phyloP scores from a whole-genome alignment of 2,888 invertebrate genomes.

The Panzeria rudis region DNA sequence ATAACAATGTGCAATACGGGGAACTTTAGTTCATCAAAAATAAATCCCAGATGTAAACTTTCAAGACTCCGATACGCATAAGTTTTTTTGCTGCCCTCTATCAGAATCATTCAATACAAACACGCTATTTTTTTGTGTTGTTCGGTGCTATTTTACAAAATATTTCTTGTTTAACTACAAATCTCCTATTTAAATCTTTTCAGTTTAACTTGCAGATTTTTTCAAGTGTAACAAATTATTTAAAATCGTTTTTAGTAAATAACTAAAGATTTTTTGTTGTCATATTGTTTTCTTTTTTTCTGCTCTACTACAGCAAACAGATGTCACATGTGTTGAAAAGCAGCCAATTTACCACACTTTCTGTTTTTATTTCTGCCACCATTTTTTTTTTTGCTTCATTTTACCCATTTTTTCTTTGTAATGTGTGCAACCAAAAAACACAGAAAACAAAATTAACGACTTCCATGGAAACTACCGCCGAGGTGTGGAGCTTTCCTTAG shows the following conservation, averaged over 20 bases:
- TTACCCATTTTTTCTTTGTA: slow-evolving; percentile 6
- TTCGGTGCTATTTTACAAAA: too few species aligned
- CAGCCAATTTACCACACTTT: slow-evolving; percentile 79
- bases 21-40: too few species aligned
- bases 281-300: slow-evolving; percentile 7
- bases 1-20: too few species aligned
- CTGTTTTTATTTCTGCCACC: slow-evolving; percentile 50
- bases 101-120: too few species aligned
- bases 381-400: slow-evolving; percentile 22
- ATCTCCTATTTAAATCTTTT: background rate
- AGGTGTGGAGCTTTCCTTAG: slow-evolving; percentile 32
- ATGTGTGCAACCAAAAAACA: slow-evolving; percentile 22
- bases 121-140: too few species aligned
- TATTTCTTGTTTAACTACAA: too few species aligned
- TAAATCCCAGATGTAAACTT: too few species aligned
- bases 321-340: slow-evolving; percentile 81
- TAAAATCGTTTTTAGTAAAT: slow-evolving; percentile 45
- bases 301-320: slow-evolving; percentile 75
- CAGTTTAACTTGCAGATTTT: background rate
- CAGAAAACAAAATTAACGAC: slow-evolving; percentile 40
- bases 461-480: slow-evolving; percentile 26
- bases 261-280: slow-evolving; percentile 15
- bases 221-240: slow-evolving; percentile 29
- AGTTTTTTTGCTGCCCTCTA: too few species aligned
- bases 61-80: too few species aligned